These are phyloP conservation scores for Helogale parvula DNA, from an alignment of 2,113 vertebrate species.

Conservation along the genomic window DNA sequence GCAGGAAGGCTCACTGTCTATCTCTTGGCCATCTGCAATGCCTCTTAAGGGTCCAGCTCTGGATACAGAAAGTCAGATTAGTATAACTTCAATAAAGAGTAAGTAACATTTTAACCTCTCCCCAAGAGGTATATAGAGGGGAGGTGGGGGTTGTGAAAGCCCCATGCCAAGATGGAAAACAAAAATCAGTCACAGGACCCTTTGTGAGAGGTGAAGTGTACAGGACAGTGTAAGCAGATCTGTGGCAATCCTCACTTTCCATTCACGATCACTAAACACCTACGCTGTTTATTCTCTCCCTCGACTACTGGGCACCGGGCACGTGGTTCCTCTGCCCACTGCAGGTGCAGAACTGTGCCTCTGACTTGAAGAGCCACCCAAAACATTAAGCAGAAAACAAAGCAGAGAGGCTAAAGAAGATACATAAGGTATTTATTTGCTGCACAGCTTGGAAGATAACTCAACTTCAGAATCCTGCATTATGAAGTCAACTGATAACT, in stretches of 20 bases:
- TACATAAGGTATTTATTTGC: background rate
- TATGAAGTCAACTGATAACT: background rate
- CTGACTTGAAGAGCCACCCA: no score
- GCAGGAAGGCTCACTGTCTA: background rate
- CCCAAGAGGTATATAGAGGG: background rate
- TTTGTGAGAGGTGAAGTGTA: background rate
- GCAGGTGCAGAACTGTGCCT: background rate
- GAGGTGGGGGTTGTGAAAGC: background rate
- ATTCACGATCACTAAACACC: background rate
- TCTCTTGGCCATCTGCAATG: background rate
- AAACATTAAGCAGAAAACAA: no score
- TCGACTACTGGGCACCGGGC: background rate
- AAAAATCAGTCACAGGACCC: background rate
- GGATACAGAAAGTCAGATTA: background rate
- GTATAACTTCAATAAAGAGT: background rate
- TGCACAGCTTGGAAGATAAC: background rate
- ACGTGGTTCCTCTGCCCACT: rapidly evolving
- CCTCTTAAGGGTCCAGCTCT: background rate
- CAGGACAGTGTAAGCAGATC: no score
- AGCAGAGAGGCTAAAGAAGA: background rate
- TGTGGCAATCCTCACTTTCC: background rate
- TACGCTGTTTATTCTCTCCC: background rate
- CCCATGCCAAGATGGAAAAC: background rate
- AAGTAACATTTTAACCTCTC: background rate
- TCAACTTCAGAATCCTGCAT: background rate